phyloP scores from a whole-genome alignment of 2,113 vertebrate species.

The Leucosticte australis region DNA sequence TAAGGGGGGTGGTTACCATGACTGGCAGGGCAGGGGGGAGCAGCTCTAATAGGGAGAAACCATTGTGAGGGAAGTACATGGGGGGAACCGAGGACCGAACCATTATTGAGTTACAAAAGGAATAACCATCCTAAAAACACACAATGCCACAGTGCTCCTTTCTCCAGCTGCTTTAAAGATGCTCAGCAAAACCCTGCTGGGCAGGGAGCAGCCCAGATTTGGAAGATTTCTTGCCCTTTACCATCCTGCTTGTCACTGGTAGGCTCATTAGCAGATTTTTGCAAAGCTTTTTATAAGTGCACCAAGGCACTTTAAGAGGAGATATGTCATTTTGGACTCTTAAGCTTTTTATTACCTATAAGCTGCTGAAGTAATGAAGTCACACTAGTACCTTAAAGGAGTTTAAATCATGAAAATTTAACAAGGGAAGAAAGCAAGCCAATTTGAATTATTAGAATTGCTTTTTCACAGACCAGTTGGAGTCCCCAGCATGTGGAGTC shows the following conservation, averaged over 20 bases:
- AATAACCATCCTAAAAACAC: no score
- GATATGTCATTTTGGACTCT: not conserved
- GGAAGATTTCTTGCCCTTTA: not conserved
- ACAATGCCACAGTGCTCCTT: not conserved
- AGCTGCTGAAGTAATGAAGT: not conserved
- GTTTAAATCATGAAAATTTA: not conserved
- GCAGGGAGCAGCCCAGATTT: not conserved
- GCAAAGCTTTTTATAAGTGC: not conserved
- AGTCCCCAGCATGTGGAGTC: not conserved
- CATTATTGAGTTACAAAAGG: no score
- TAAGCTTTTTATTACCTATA: not conserved
- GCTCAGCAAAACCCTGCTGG: not conserved
- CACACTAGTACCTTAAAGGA: not conserved
- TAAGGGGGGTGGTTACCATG: no score
- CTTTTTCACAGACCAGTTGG: not conserved
- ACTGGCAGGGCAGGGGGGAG: no score
- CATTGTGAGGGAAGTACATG: no score
- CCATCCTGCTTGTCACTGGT: not conserved
- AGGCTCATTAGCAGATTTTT: not conserved
- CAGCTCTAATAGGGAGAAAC: no score
- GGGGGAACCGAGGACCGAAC: no score
- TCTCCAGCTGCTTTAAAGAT: not conserved
- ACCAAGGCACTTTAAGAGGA: not conserved
- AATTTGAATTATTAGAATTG: not conserved
- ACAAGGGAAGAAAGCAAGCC: not conserved